Conservation (phyloP, 2,888 invertebrate genomes). For the Urechis unicinctus region DNA sequence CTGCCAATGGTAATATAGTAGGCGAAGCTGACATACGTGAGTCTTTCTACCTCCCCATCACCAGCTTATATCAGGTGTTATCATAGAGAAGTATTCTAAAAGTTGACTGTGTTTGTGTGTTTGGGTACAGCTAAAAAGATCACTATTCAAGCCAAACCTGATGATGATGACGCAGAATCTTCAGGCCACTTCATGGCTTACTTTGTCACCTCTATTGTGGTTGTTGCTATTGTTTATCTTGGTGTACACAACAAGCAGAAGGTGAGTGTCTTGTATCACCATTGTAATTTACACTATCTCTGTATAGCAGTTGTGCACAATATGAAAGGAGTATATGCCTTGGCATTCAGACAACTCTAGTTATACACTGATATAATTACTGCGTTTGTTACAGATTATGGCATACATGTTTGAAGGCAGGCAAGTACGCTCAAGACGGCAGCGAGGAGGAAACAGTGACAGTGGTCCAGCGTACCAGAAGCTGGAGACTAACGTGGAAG, state of each 20-base stretch:
- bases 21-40: no score
- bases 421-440: neutral
- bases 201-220: conserved; percentile 60
- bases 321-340: no score
- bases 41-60: no score
- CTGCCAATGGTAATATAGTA: no score
- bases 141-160: no score
- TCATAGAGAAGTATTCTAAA: no score
- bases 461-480: neutral
- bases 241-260: conserved; percentile 63
- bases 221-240: conserved; percentile 61
- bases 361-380: neutral
- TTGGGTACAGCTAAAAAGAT: no score
- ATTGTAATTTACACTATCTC: neutral
- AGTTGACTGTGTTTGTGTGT: no score
- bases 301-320: neutral
- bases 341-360: no score
- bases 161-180: no score
- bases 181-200: conserved; percentile 62
- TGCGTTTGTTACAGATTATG: neutral
- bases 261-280: conserved; percentile 35
- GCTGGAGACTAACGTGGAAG: neutral
- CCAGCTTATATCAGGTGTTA: no score
- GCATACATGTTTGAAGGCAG: neutral
- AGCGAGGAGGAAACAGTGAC: neutral